Conservation (phyloP, 2,888 invertebrate genomes). For the Drosophila neonasuta region DNA sequence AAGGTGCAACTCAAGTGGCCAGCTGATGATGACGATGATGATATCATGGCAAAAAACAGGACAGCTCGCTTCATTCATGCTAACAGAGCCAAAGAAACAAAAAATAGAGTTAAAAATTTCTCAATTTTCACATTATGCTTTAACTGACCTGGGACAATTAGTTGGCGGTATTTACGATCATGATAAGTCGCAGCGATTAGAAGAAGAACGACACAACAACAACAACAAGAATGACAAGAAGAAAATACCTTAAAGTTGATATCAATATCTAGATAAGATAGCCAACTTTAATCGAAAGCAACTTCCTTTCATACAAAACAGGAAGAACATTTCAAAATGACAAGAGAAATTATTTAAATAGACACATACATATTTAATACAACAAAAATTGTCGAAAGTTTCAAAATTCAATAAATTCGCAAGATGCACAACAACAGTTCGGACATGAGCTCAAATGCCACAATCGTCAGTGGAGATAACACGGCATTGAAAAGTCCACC, state of each 20-base stretch:
- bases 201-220: background rate
- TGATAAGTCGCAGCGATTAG: slow-evolving; percentile 17
- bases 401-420: slow-evolving; percentile 24
- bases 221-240: background rate
- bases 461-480: slow-evolving; percentile 15
- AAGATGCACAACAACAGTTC: slow-evolving; percentile 26
- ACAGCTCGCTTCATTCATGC: slow-evolving; percentile 6
- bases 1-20: slow-evolving; percentile 15
- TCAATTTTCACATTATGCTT: slow-evolving; percentile 11
- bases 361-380: too few relatives aligned
- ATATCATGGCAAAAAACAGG: background rate
- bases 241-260: background rate
- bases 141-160: slow-evolving; percentile 31
- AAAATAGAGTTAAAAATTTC: background rate
- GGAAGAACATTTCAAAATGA: too few relatives aligned
- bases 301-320: too few relatives aligned
- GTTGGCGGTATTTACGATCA: background rate
- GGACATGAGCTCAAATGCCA: slow-evolving; percentile 34
- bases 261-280: background rate
- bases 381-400: slow-evolving; percentile 33
- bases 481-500: background rate
- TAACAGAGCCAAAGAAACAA: background rate
- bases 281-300: too few relatives aligned
- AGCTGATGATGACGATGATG: background rate
- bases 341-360: too few relatives aligned